Percentiles rank a stretch among this genome's conserved stretches.
These are phyloP conservation scores for Drosophila burlai DNA, from an alignment of 1,140 invertebrate species.

Conservation along the genomic window DNA sequence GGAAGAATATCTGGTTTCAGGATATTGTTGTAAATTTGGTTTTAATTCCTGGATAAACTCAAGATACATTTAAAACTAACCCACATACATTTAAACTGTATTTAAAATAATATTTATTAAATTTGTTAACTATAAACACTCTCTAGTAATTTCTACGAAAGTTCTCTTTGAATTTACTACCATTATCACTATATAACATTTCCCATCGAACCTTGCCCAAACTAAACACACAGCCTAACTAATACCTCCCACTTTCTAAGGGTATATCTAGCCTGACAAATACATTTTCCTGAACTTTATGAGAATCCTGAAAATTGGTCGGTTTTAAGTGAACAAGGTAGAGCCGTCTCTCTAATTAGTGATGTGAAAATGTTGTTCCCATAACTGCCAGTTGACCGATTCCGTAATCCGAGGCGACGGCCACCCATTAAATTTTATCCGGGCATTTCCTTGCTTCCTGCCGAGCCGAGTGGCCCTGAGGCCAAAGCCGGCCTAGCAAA, in stretches of 20 bases:
- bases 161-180: neutral
- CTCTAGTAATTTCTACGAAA: neutral
- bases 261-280: neutral
- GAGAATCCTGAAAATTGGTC: neutral
- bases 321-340: slow-evolving; percentile 21
- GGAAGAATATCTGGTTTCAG: neutral
- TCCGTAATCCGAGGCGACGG: slow-evolving; percentile 27
- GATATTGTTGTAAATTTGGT: neutral
- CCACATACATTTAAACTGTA: neutral
- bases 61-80: neutral
- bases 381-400: slow-evolving; percentile 46
- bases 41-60: no score
- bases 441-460: slow-evolving; percentile 22
- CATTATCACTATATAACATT: neutral
- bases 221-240: neutral
- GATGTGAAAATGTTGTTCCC: slow-evolving; percentile 43
- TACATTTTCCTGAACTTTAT: neutral
- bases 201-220: no score
- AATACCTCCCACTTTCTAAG: neutral
- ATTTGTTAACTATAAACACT: neutral
- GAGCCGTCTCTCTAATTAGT: slow-evolving; percentile 27
- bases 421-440: slow-evolving; percentile 33
- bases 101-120: neutral
- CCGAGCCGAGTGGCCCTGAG: slow-evolving; percentile 1
- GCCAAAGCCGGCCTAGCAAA: slow-evolving; percentile 35